Evolutionary conservation across 2,797 vertebrate species (phyloP).

Genomic region (Poeciliopsis infans): DNA sequence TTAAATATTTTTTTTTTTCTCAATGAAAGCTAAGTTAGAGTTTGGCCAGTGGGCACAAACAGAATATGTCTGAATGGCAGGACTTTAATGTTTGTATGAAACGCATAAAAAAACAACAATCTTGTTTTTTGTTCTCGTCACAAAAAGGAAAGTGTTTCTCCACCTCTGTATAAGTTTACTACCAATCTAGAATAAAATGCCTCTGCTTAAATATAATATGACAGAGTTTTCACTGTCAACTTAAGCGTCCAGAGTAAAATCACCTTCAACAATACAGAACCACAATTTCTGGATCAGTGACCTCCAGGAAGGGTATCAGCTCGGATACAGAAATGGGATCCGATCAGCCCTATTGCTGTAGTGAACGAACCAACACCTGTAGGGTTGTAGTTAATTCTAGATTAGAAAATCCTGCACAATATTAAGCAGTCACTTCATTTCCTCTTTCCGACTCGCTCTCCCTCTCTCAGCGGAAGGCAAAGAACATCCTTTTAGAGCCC

Average conservation of each 20-base stretch:
- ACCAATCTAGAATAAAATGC: not conserved
- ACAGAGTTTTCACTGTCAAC: not conserved
- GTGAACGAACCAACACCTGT: not conserved
- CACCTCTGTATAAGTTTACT: not conserved
- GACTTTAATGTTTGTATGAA: too few species aligned
- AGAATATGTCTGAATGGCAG: not conserved
- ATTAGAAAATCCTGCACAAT: constrained; percentile 11
- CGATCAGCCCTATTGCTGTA: not conserved
- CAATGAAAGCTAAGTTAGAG: not conserved
- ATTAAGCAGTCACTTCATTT: constrained; percentile 37
- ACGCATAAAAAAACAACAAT: not conserved
- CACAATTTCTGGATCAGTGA: not conserved
- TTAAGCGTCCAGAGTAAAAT: not conserved
- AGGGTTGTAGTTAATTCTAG: constrained; percentile 2
- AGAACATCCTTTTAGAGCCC: constrained; percentile 68
- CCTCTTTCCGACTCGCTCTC: constrained; percentile 42
- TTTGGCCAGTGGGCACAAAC: not conserved
- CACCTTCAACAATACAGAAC: not conserved
- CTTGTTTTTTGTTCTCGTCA: not conserved
- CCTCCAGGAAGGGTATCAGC: not conserved
- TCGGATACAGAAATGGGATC: not conserved
- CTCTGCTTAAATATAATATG: not conserved
- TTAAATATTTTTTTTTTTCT: not conserved
- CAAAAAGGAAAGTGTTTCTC: not conserved
- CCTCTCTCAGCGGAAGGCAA: constrained; percentile 70